phyloP scores from a whole-genome alignment of 2,113 vertebrate genomes.

The Eretmochelys imbricata region DNA sequence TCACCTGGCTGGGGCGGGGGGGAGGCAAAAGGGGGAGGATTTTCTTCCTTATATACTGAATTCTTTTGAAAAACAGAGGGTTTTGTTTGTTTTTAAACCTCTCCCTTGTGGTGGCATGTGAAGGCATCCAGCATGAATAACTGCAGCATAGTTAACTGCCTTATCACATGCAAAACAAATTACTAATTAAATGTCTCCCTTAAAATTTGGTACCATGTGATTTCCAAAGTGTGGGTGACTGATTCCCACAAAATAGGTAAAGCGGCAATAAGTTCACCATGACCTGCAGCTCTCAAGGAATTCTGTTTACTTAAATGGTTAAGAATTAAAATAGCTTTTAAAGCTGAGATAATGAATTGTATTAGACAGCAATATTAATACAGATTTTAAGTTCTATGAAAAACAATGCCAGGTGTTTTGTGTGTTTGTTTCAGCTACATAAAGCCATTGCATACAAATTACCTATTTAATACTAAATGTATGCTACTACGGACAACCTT shows the following conservation, averaged over 20 bases:
- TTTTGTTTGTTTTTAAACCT: background rate
- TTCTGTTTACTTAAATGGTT: background rate
- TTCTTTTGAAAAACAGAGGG: background rate
- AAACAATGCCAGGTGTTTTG: background rate
- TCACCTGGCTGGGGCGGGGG: background rate
- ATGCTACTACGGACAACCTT: background rate
- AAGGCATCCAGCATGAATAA: background rate
- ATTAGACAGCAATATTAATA: background rate
- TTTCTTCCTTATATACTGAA: background rate
- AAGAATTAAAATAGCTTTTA: background rate
- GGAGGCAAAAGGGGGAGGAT: background rate
- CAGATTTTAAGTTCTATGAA: background rate
- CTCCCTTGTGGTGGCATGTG: background rate
- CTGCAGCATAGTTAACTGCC: background rate
- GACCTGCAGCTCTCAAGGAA: background rate
- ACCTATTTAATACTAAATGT: background rate
- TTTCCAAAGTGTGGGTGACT: background rate
- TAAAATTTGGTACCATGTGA: background rate
- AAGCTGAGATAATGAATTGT: background rate
- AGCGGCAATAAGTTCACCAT: background rate
- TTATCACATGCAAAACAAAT: background rate
- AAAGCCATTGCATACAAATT: background rate
- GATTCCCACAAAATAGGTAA: background rate
- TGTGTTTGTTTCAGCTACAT: background rate
- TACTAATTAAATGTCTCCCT: background rate